These are phyloP conservation scores for Heliconius hortense DNA, from an alignment of 2,888 invertebrate species.

Conservation along the genomic window DNA sequence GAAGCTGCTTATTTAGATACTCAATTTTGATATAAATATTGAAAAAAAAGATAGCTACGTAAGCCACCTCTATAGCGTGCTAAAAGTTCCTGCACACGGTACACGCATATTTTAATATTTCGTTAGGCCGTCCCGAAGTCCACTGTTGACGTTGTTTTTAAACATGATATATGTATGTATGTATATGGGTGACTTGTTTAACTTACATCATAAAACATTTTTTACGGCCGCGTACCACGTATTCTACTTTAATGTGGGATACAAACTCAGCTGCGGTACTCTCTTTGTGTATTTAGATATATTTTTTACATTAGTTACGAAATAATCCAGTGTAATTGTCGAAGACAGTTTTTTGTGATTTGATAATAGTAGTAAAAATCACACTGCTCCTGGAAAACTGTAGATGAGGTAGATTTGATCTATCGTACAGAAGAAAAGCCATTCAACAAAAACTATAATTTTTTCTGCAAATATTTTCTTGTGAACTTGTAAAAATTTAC, in stretches of 20 bases:
- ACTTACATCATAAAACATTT: conserved; percentile 25
- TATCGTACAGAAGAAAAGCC: too few species aligned
- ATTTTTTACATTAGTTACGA: background rate
- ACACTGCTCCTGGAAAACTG: too few species aligned
- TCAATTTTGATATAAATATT: background rate
- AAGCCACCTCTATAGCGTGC: background rate
- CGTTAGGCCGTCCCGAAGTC: conserved; percentile 13
- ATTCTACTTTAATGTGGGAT: conserved; percentile 10
- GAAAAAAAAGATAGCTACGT: background rate
- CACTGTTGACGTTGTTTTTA: conserved; percentile 21
- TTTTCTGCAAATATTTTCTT: too few species aligned
- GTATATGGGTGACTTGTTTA: conserved; percentile 19
- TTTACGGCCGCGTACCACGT: conserved; percentile 7
- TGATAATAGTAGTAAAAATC: too few species aligned
- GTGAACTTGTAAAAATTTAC: too few species aligned
- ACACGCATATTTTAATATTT: conserved; percentile 21
- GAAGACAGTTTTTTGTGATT: background rate
- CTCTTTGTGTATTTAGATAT: background rate
- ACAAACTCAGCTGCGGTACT: conserved; percentile 18
- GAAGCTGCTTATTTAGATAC: too few species aligned
- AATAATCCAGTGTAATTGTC: background rate
- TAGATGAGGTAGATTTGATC: too few species aligned
- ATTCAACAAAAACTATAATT: too few species aligned
- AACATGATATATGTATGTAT: conserved; percentile 8
- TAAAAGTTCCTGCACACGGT: conserved; percentile 16